Evolutionary conservation across 2,888 invertebrate species (phyloP), one percentile per base, ranked within the genome.

Genomic region (Dendrolimus houi): DNA sequence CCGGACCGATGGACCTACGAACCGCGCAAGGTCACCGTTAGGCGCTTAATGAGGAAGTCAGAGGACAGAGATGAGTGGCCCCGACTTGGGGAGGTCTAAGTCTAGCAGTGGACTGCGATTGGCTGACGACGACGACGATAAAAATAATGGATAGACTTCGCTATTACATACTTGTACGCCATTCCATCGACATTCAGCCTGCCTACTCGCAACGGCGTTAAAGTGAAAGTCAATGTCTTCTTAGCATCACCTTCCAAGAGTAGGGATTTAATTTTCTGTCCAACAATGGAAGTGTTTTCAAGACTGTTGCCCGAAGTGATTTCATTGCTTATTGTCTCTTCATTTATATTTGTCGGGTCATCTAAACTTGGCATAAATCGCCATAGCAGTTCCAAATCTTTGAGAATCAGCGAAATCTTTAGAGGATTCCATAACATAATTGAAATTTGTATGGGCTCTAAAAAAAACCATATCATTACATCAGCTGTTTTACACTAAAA

Each of bases 401-500:
- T 93, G 59, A 97, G 79, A 53, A 93, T 90, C 62, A 97, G 78
- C 1, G 94, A 86, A 63, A 97, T 94, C 74, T 95, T 94, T 56
- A 97, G 81, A 0, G 95, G 95, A 83, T 97, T 97, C 64, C 92
- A 91, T 62, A 98, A 87, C 57, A 93, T 93, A 41, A 98, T 90
- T 53, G 94, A 94, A 57, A 98, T 91, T 79, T 95, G 94, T 57
- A 98, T 94, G 0, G 96, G 95, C 79, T 98, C 98, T 93, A 82
- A 62, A 70, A 71, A 12, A 14, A 58, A 59, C 3, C 29, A 29
- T 29, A 29, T 29, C 3, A 29, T 29, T 29, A 29, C 29, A 29
- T 6, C 29, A 29, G 29, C 29, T 6, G 29, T 29, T 29, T 29
- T 29, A 29, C 6, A 29, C 6, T 6, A 6, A 29, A 29, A 29